These are phyloP conservation scores for Ophioninae sp. DNA, from an alignment of 2,888 invertebrate genomes.

Conservation along the genomic window DNA sequence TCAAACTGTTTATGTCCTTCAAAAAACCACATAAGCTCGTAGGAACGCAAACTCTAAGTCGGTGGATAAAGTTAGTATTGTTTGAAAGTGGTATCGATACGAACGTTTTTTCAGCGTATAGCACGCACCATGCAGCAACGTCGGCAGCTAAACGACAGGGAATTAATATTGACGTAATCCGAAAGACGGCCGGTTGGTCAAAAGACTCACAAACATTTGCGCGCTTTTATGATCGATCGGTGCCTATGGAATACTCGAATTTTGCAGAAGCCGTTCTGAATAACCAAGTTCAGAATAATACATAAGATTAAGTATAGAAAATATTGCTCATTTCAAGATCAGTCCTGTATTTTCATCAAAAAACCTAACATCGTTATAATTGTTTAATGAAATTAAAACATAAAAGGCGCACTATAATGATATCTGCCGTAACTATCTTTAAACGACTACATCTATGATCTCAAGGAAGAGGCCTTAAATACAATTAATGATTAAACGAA, in stretches of 20 bases:
- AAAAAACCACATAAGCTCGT: not conserved
- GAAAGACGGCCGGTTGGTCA: conserved; percentile 46
- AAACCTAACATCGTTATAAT: not conserved
- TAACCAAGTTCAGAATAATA: not conserved
- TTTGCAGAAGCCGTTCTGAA: not conserved
- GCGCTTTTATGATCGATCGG: conserved; percentile 42
- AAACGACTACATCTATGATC: conserved; percentile 10
- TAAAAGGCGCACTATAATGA: not conserved
- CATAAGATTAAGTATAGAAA: not conserved
- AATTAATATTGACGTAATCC: conserved; percentile 34
- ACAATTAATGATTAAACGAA: too few relatives aligned
- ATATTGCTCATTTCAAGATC: not conserved
- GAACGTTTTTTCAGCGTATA: conserved; percentile 51
- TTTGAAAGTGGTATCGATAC: conserved; percentile 48
- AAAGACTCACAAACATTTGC: conserved; percentile 33
- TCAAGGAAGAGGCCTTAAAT: too few relatives aligned
- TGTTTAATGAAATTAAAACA: not conserved
- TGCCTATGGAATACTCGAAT: not conserved
- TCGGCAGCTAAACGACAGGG: conserved; percentile 42
- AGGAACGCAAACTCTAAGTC: not conserved
- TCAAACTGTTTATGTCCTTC: not conserved
- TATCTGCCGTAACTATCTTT: conserved; percentile 6
- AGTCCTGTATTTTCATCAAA: not conserved
- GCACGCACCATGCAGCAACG: conserved; percentile 51
- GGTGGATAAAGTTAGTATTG: conserved; percentile 5